These are phyloP conservation scores for Lamproptera curius DNA, from an alignment of 2,888 invertebrate genomes.

Conservation along the genomic window DNA sequence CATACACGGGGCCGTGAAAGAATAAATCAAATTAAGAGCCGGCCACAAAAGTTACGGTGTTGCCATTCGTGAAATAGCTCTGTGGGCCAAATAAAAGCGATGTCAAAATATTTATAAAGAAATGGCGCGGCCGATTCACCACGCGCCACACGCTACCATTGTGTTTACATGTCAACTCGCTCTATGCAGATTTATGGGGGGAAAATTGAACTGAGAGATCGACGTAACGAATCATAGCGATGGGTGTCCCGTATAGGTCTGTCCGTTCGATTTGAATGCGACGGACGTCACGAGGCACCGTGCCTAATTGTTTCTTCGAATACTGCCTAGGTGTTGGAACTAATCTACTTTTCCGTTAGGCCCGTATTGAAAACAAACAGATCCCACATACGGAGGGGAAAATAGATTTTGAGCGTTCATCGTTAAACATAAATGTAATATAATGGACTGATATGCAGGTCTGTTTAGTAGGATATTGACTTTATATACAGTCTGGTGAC, in stretches of 20 bases:
- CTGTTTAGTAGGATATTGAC: too few species aligned
- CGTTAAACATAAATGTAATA: too few species aligned
- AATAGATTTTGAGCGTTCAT: too few species aligned
- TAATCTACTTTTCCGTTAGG: constrained; percentile 42
- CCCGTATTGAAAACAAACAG: too few species aligned
- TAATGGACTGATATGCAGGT: too few species aligned
- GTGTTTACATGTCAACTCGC: constrained; percentile 69
- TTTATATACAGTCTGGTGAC: too few species aligned
- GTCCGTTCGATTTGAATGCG: constrained; percentile 46
- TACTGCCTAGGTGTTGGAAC: constrained; percentile 64
- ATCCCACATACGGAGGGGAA: too few species aligned
- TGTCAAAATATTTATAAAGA: constrained; percentile 78
- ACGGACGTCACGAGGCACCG: constrained; percentile 64
- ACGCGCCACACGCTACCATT: constrained; percentile 62
- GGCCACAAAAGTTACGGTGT: constrained; percentile 68
- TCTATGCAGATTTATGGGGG: constrained; percentile 68
- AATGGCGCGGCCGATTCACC: constrained; percentile 65
- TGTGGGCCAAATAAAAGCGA: constrained; percentile 68
- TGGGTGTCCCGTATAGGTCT: constrained; percentile 62
- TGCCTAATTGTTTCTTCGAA: constrained; percentile 73
- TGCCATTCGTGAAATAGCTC: constrained; percentile 67
- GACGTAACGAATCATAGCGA: constrained; percentile 72
- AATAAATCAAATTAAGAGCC: constrained; percentile 76
- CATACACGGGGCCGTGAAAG: constrained; percentile 58
- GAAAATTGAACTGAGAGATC: constrained; percentile 63